These are phyloP conservation scores for Platerodrilus igneus DNA, from an alignment of 2,888 invertebrate species.

Conservation along the genomic window DNA sequence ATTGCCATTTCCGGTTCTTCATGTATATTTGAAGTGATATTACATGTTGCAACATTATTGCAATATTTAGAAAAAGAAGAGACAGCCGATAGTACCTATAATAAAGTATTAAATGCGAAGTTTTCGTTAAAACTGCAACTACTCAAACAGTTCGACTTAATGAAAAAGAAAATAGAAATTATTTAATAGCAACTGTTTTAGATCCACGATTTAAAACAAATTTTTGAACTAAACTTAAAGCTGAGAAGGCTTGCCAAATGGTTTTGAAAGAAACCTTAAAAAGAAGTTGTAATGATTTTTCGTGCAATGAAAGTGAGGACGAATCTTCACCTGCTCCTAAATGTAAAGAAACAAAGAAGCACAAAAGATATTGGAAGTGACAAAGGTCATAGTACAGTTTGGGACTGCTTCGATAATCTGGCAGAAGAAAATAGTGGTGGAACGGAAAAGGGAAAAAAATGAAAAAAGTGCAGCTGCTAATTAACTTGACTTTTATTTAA, in stretches of 20 bases:
- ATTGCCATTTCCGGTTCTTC: constrained; percentile 16
- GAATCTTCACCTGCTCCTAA: constrained; percentile 10
- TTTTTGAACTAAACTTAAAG: constrained; percentile 28
- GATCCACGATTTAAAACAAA: background rate
- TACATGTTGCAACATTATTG: constrained; percentile 13
- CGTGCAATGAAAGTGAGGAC: too few species aligned
- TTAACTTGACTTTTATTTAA: background rate
- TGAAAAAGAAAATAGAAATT: too few species aligned
- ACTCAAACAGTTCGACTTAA: background rate
- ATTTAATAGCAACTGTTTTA: constrained; percentile 2
- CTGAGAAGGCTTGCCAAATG: constrained; percentile 32
- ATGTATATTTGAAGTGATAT: constrained; percentile 22
- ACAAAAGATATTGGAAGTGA: background rate
- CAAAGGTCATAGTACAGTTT: background rate
- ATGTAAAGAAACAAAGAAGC: background rate
- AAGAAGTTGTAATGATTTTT: constrained; percentile 32
- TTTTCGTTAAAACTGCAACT: background rate
- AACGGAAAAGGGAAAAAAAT: background rate
- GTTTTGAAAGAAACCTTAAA: constrained; percentile 32
- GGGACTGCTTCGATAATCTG: background rate
- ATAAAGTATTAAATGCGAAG: constrained; percentile 2
- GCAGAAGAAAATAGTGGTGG: background rate
- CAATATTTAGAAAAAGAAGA: constrained; percentile 17
- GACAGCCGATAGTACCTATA: background rate
- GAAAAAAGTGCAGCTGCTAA: background rate